Conservation (phyloP, 1,140 invertebrate species). For the Paraescarpia echinospica region DNA sequence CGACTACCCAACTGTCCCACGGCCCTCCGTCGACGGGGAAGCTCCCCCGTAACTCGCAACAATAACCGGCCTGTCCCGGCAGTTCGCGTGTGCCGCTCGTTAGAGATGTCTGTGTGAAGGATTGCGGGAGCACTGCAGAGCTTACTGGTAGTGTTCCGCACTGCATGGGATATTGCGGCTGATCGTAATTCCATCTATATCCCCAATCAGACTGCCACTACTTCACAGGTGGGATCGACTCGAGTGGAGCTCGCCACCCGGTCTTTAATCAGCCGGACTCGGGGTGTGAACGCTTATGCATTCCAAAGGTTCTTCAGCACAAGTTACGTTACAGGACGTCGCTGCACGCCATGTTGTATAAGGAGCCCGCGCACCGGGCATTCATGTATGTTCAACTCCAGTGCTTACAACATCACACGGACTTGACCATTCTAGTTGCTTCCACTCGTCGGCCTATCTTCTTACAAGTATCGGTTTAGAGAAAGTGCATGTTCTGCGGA, state of each 20-base stretch:
- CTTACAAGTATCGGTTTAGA: neutral
- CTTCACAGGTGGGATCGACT: neutral
- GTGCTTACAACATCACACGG: neutral
- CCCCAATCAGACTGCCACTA: neutral
- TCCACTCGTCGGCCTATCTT: neutral
- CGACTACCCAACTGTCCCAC: neutral
- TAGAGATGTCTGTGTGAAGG: neutral
- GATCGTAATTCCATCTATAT: neutral
- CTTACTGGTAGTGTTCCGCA: too few relatives aligned
- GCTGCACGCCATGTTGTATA: neutral
- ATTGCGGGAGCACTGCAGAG: neutral
- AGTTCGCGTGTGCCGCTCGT: neutral
- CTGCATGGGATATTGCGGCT: neutral
- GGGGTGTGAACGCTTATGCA: neutral
- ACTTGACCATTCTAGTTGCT: neutral
- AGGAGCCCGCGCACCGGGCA: neutral
- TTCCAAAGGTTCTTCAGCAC: neutral
- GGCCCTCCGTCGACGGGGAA: neutral
- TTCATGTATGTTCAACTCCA: neutral
- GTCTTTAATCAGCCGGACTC: neutral
- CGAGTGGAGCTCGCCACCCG: neutral
- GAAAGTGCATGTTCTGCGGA: too few relatives aligned
- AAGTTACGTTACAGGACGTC: neutral
- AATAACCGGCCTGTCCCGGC: neutral
- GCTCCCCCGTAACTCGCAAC: neutral